Evolutionary conservation across 2,113 vertebrate genomes (phyloP), one percentile per base, ranked within the genome.

Genomic region (Thamnaconus septentrionalis): DNA sequence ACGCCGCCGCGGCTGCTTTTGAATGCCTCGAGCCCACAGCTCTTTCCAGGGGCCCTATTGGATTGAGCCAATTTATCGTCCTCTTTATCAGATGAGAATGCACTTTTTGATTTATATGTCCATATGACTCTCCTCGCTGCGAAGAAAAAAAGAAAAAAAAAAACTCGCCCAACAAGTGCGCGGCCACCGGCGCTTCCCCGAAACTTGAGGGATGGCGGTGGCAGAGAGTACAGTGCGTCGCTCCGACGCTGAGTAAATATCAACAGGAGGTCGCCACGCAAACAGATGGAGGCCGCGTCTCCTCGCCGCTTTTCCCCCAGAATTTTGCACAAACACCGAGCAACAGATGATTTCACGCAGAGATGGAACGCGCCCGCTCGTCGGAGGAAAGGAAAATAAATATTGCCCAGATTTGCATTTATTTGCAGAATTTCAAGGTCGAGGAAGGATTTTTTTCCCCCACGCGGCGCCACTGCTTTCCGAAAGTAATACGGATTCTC

Each of bases 21-120:
- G 84, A 88, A 89, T 87, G 84, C 81, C 72, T 83, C 54, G 47
- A 79, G 80, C 80, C 80, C 66, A 66, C 76, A 78, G 77, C 73
- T 83, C 72, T 73, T 82, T 86, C 84, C 75, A 77, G 53, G 72
- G 84, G 76, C 73, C 75, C 81, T 82, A 73, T 76, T 84, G 83
- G 73, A 87, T 87, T 80, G 78, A 72, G 71, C 76, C 85, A 85
- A 89, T 89, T 88, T 85, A 87, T 90, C 87, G 88, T 89, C 70
- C 79, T 74, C 76, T 89, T 89, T 86, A 91, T 88, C 84, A 81
- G 80, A 73, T 75, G 61, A 80, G 76, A 87, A 88, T 88, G 83
- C 77, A 85, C 80, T 78, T 87, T 89, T 88, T 85, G 84, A 89
- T 87, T 84, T 82, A 89, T 87, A 71, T 39, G 8, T 81, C 86